phyloP scores from a whole-genome alignment of 53 echinoderm and acorn worm genomes.

The Holothuria leucospilota region DNA sequence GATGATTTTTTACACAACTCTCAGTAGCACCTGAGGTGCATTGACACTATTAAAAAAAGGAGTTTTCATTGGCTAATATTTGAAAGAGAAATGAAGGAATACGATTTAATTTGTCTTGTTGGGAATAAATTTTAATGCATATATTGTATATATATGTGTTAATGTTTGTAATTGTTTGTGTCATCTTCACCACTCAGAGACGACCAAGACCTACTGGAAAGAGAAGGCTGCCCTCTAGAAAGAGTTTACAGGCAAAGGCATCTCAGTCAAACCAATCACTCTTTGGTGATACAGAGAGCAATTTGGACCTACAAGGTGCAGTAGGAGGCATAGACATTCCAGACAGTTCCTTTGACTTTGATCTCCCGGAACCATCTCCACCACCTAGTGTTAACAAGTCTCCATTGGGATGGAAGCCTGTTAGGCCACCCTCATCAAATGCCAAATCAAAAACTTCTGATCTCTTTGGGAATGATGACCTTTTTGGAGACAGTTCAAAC shows the following conservation, averaged over 20 bases:
- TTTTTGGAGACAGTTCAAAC: slow-evolving; percentile 30
- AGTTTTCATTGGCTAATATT: neutral
- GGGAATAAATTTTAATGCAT: too few species aligned
- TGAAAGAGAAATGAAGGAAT: neutral
- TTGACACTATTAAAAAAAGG: neutral
- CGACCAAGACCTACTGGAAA: slow-evolving; percentile 49
- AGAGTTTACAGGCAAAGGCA: slow-evolving; percentile 50
- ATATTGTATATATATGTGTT: too few species aligned
- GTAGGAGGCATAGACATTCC: slow-evolving; percentile 53
- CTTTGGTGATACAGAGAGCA: slow-evolving; percentile 32
- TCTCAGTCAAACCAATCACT: slow-evolving; percentile 50
- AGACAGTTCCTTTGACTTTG: neutral
- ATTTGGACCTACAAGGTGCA: slow-evolving; percentile 21
- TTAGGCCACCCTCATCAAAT: slow-evolving; percentile 1
- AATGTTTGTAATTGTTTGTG: too few species aligned
- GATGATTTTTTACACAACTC: neutral
- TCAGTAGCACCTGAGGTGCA: too few species aligned
- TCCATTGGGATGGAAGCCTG: slow-evolving; percentile 6
- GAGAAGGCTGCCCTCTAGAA: slow-evolving; percentile 42
- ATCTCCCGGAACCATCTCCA: slow-evolving; percentile 42
- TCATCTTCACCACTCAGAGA: slow-evolving; percentile 19
- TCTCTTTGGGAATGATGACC: slow-evolving; percentile 74
- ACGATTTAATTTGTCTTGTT: too few species aligned
- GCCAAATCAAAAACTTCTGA: slow-evolving; percentile 58
- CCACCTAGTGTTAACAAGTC: neutral